Evolutionary conservation across 2,888 invertebrate species (phyloP), one percentile per base, ranked within the genome.

Genomic region (Nineta flava): DNA sequence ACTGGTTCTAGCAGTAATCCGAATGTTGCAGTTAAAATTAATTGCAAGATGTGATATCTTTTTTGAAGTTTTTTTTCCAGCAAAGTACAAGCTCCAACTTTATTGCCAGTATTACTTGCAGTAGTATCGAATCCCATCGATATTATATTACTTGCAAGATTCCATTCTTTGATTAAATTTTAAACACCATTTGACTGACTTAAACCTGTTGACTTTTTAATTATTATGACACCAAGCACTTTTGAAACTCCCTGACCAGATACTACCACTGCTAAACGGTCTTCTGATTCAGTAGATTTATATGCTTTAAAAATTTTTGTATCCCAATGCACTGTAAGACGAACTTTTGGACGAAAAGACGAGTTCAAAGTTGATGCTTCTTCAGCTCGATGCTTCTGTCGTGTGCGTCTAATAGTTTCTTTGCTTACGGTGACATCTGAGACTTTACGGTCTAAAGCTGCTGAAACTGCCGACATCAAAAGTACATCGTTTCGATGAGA

Each of bases 1-100:
- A 54, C 51, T 9, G 32, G 32, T 32, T 32, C 32, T 32, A 32
- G 32, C 32, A 32, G 32, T 32, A 32, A 32, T 32, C 32, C 32
- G 32, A 32, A 32, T 32, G 32, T 32, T 32, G 32, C 32, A 32
- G 32, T 32, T 32, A 32, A 32, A 32, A 32, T 32, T 32, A 32
- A 32, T 32, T 32, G 9, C 32, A 32, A 32, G 32, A 32, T 32
- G 32, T 32, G 32, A 10, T 32, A 10, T 32, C 32, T 32, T 32
- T 32, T 32, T 32, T 32, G 32, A 32, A 32, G 32, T 32, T 32
- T 32, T 32, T 32, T 32, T 32, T 32, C 32, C 32, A 32, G 32
- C 32, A 32, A 32, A 32, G 32, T 32, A 32, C 10, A 32, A 7
- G 32, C 32, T 32, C 32, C 32, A 32, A 32, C 32, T 32, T 32